Evolutionary conservation across 2,113 vertebrate genomes (phyloP), one percentile per base, ranked within the genome.

Genomic region (Pterocles orientalis): DNA sequence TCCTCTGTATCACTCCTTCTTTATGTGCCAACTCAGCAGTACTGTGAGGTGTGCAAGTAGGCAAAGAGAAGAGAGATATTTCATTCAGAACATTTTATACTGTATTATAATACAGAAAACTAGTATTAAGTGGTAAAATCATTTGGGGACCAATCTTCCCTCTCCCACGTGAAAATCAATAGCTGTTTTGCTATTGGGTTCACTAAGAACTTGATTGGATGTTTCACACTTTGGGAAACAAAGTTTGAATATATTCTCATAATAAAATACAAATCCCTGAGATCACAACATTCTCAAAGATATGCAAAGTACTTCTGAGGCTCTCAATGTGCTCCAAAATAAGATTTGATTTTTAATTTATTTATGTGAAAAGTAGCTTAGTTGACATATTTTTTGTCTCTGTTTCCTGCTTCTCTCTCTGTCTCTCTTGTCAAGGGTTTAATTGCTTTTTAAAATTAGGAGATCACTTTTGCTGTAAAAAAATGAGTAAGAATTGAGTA

Each of bases 21-120:
- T 81, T 56, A 68, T 2, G 3, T 62, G 84, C 84, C 24, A 90
- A 18, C 69, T 95, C 84, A 95, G 90, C 82, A 93, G 65, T 75
- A 83, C 60, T 57, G 60, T 86, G 64, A 90, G 64, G 16, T 83
- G 51, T 80, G 51, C 34, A 66, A 70, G 70, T 10, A 78, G 34
- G 80, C 60, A 75, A 81, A 29, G 17, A 87, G 25, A 54, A 77
- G 20, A 86, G 23, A 69, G 45, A 16, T 36, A 81, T 83, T 84
- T 93, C 92, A 86, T 86, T 86, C 76, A 57, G 82, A 79, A 60
- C 51, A 86, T 64, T 93, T 93, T 53, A 79, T 85, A 60, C 61
- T 77, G 24, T 91, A 61, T 70, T 75, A 75, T 56, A 62, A 58
- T 50, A 58, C 28, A 54, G 64, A 89, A 95, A 94, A 61, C 60